A percentile compares a stretch with the other conserved stretches of the same genome.
These are phyloP conservation scores for Takifugu ocellatus DNA, from an alignment of 2,797 vertebrate genomes.

Conservation along the genomic window DNA sequence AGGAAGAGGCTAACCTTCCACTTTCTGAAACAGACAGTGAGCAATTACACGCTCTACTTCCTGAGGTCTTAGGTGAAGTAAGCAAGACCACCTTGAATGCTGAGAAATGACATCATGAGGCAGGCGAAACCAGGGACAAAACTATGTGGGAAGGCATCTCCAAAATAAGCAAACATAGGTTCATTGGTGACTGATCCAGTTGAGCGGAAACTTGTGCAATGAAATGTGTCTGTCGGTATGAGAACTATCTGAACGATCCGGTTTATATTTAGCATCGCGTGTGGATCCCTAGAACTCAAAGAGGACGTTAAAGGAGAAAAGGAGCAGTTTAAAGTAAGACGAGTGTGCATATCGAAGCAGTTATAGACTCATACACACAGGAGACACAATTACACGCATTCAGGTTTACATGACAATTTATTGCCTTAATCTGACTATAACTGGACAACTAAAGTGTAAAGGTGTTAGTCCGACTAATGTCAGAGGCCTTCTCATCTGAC, in stretches of 20 bases:
- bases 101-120: slow-evolving; percentile 4
- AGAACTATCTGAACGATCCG: slow-evolving; percentile 45
- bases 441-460: too few species aligned
- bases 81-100: slow-evolving; percentile 32
- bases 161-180: not conserved
- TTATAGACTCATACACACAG: too few species aligned
- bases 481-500: too few species aligned
- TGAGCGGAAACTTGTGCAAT: slow-evolving; percentile 13
- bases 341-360: not conserved
- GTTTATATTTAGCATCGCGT: slow-evolving; percentile 52
- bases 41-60: slow-evolving; percentile 73
- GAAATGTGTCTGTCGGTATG: slow-evolving; percentile 26
- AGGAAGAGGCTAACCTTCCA: slow-evolving; percentile 21
- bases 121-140: not conserved
- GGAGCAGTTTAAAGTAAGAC: not conserved
- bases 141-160: not conserved
- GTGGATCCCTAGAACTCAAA: slow-evolving; percentile 22
- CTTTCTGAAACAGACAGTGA: slow-evolving; percentile 48
- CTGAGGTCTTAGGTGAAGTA: slow-evolving; percentile 54
- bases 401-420: too few species aligned
- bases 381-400: too few species aligned
- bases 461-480: too few species aligned
- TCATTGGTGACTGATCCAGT: slow-evolving; percentile 6
- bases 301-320: slow-evolving; percentile 9
- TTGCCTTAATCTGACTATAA: too few species aligned